Evolutionary conservation across 2,888 invertebrate species (phyloP).

Genomic region (Dryomyza anilis): DNA sequence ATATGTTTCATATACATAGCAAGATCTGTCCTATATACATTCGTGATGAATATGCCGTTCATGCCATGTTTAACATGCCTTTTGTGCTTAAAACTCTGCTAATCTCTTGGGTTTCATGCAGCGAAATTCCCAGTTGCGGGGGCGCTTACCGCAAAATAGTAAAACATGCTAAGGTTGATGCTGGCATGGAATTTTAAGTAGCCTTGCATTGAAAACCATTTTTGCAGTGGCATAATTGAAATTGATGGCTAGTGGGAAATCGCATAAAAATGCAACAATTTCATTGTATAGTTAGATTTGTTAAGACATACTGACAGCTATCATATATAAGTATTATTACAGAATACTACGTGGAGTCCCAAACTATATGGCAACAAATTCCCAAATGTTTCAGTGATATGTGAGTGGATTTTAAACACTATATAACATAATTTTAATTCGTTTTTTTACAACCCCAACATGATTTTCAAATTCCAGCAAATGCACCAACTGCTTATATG

Average conservation of each 20-base stretch:
- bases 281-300: background rate
- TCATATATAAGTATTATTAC: background rate
- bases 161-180: background rate
- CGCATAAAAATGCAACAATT: background rate
- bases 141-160: conserved; percentile 11
- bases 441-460: background rate
- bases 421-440: no score
- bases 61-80: conserved; percentile 12
- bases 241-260: background rate
- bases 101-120: no score
- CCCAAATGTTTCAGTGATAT: background rate
- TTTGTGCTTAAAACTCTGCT: conserved; percentile 4
- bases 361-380: background rate
- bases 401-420: no score
- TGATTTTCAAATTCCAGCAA: background rate
- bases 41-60: no score
- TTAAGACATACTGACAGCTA: background rate
- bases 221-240: background rate
- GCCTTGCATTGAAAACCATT: background rate
- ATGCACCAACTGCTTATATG: background rate
- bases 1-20: background rate
- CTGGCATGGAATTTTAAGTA: background rate
- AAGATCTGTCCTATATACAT: background rate
- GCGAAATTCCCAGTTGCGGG: background rate
- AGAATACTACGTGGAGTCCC: background rate